Base-by-base conservation (phyloP, 2,888 invertebrate genomes). In the Clunio marinus region DNA sequence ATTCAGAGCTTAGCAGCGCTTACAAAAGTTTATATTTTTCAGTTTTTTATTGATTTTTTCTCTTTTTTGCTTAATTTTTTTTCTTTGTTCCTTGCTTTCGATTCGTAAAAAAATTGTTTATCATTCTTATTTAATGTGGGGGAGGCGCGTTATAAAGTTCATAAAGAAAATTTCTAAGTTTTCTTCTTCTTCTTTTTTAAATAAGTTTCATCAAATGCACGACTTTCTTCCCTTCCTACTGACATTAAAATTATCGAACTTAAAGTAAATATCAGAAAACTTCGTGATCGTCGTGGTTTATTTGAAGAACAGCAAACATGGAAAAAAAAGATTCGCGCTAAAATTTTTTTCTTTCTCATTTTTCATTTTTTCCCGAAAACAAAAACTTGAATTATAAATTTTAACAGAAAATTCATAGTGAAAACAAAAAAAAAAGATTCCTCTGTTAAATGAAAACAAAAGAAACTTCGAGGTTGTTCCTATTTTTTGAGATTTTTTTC, bases 401-500 rank as follows among this genome's bases (percentile, higher is more conserved):
- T 41, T 41, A 41, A 41, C 41, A 41, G 41, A 41, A 41, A 41
- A 5, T 13, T 15, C 10, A 41, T 5, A 13, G 41, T n/a, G 41
- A 41, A 41, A 41, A 41, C 41, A 13, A 41, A 32, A 41, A 41
- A 15, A 41, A 41, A 41, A 41, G 10, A n/a, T 58, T 15, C 7
- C 28, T 58, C 32, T 7, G 58, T 28, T 57, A 20, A 22, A 58
- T 32, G 20, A 58, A 32, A n/a, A 32, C n/a, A 55, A 55, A 25
- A 55, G 24, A 20, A 22, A 46, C 46, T 46, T 22, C 32, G 32
- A 7, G 32, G 32, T 32, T 51, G n/a, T 63, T 63, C 63, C 46
- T 46, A 46, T 63, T 63, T 63, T 63, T 63, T 63, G 46, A 46
- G 63, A 46, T 28, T 63, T 63, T 63, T 63, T 25, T n/a, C n/a